A percentile compares a stretch with the other conserved stretches of the same genome.
phyloP scores from a whole-genome alignment of 1,140 invertebrate species.

The Calliphora vicina region DNA sequence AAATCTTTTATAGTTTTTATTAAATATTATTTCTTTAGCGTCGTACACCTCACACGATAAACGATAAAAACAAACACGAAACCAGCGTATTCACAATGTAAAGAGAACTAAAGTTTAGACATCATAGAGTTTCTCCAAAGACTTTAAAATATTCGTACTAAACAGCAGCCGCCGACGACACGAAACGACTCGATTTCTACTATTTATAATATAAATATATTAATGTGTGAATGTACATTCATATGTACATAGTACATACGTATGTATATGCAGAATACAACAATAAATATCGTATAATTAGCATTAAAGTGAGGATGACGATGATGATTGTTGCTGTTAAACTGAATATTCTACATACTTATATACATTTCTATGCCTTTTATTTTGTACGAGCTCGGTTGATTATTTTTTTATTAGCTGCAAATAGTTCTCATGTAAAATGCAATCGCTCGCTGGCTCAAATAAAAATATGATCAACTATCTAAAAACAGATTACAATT shows the following conservation, averaged over 20 bases:
- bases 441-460: too few species aligned
- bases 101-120: neutral
- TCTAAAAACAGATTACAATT: too few species aligned
- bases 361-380: too few species aligned
- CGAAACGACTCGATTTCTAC: neutral
- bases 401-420: too few species aligned
- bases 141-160: neutral
- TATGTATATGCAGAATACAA: too few species aligned
- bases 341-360: too few species aligned
- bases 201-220: too few species aligned
- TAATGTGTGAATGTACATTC: too few species aligned
- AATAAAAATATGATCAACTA: too few species aligned
- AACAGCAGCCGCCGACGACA: constrained; percentile 1
- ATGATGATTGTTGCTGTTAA: neutral
- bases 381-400: too few species aligned
- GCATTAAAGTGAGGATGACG: neutral
- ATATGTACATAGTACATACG: too few species aligned
- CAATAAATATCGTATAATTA: neutral
- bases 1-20: neutral
- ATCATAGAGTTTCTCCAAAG: neutral
- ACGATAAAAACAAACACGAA: neutral
- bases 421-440: too few species aligned
- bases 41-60: neutral
- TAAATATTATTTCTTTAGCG: neutral
- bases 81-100: neutral